Evolutionary conservation across 2,113 vertebrate genomes (phyloP).

Genomic region (Brachyistius frenatus): DNA sequence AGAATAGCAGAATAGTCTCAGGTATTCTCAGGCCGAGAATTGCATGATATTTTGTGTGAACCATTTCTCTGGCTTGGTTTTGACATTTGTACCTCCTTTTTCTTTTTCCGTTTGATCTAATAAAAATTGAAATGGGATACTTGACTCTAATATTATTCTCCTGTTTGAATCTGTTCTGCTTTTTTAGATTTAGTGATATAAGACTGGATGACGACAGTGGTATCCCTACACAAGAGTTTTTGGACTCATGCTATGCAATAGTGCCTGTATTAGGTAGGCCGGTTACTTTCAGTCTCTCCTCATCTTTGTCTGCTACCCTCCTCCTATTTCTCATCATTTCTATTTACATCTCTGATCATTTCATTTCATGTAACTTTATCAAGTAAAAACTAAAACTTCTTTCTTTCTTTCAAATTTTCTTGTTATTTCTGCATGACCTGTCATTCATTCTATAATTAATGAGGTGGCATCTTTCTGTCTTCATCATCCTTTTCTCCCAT

Average conservation of each 20-base stretch:
- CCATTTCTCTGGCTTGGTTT: conserved; percentile 63
- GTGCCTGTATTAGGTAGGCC: conserved; percentile 96
- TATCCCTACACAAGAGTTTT: conserved; percentile 96
- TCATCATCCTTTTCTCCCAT: conserved; percentile 14
- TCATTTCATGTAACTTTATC: conserved; percentile 20
- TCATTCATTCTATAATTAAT: conserved; percentile 18
- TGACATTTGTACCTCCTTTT: conserved; percentile 59
- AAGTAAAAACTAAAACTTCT: neutral
- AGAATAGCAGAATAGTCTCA: conserved; percentile 40
- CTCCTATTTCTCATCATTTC: conserved; percentile 29
- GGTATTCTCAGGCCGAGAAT: conserved; percentile 42
- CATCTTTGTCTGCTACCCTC: conserved; percentile 34
- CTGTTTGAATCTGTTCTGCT: conserved; percentile 82
- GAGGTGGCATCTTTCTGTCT: conserved; percentile 2
- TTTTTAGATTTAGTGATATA: conserved; percentile 96
- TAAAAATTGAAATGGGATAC: conserved; percentile 68
- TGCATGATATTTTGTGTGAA: conserved; percentile 68
- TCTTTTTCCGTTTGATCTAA: conserved; percentile 66
- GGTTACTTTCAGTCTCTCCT: conserved; percentile 60
- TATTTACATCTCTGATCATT: conserved; percentile 38
- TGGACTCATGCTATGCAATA: conserved; percentile 98
- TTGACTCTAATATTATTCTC: conserved; percentile 64
- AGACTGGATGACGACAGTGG: conserved; percentile 92
- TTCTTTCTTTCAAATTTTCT: neutral
- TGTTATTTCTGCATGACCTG: conserved; percentile 38